Base-by-base conservation (phyloP, 2,113 vertebrate species). In the Pitta sordida region DNA sequence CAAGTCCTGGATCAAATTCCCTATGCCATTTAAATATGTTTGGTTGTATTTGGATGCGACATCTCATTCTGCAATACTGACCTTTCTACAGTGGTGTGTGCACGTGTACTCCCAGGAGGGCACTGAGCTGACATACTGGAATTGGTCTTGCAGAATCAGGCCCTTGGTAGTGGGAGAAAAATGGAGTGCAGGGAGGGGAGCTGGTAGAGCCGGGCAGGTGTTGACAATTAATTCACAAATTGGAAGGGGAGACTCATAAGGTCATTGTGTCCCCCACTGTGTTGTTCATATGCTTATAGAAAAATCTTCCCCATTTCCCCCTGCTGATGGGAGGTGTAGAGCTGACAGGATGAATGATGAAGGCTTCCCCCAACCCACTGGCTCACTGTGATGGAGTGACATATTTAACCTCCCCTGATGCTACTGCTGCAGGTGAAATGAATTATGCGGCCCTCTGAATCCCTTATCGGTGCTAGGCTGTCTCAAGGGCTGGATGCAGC, bases 331-430 rank as follows among this genome's bases (percentile, higher is more conserved):
- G 95, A 95, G 86, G 82, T 87, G 65, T 44, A 19, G 69, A 93
- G 83, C 93, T 97, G 97, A 95, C 96, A 97, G 92, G 86, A 96
- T 97, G 97, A 97, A 59, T 97, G 93, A 97, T 97, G 94, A 94
- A 94, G 92, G 88, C 94, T 94, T 94, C 87, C 94, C 91, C 91
- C 78, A 89, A 5, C 75, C 91, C 85, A 10, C 8, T 83, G 95
- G 77, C 76, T 94, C 36, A 3, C 64, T 48, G 82, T 96, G 97
- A 96, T 96, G 95, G 96, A 96, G 95, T 96, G 97, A 96, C 96
- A 97, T 86, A 83, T 96, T 97, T 97, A 97, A 96, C 96, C 92
- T 97, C 89, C 93, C 90, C 94, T 95, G 97, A 86, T 96, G 96
- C 90, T 91, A 21, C 83, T 96, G 96, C 96, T 92, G 93, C 93